Percentiles rank a stretch among this genome's conserved stretches.
Evolutionary conservation across 2,888 invertebrate genomes (phyloP).

Genomic region (Celastrina argiolus): DNA sequence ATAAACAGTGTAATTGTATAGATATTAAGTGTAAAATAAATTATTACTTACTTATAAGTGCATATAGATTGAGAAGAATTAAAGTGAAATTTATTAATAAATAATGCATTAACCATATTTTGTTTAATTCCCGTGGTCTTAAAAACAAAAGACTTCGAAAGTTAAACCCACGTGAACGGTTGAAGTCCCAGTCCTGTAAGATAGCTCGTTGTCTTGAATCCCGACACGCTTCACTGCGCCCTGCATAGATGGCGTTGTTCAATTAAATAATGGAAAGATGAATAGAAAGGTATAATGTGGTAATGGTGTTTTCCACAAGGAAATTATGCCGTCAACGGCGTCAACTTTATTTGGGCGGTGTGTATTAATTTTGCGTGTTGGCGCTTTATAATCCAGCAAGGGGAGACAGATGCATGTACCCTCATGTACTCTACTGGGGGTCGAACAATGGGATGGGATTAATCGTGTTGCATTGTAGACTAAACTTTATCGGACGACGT

Average conservation of each 20-base stretch:
- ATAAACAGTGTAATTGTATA: constrained; percentile 62
- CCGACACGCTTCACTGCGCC: constrained; percentile 29
- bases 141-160: no score
- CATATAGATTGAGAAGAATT: constrained; percentile 70
- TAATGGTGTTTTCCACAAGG: constrained; percentile 35
- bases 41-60: constrained; percentile 70
- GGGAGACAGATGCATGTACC: constrained; percentile 39
- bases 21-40: constrained; percentile 70
- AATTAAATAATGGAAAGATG: neutral
- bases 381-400: constrained; percentile 45
- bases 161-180: no score
- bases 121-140: constrained; percentile 31
- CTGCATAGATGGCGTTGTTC: constrained; percentile 9
- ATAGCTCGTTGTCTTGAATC: neutral
- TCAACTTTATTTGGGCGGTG: constrained; percentile 66
- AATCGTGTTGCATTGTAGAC: constrained; percentile 65
- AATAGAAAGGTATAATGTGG: neutral
- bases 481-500: constrained; percentile 40
- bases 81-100: constrained; percentile 77
- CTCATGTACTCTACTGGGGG: constrained; percentile 42
- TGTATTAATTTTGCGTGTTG: constrained; percentile 69
- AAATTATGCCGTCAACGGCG: constrained; percentile 57
- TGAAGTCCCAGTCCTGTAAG: neutral
- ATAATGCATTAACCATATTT: constrained; percentile 70
- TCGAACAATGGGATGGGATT: constrained; percentile 67